Evolutionary conservation across 2,113 vertebrate genomes (phyloP).

Genomic region (Gnathonemus longibarbis): DNA sequence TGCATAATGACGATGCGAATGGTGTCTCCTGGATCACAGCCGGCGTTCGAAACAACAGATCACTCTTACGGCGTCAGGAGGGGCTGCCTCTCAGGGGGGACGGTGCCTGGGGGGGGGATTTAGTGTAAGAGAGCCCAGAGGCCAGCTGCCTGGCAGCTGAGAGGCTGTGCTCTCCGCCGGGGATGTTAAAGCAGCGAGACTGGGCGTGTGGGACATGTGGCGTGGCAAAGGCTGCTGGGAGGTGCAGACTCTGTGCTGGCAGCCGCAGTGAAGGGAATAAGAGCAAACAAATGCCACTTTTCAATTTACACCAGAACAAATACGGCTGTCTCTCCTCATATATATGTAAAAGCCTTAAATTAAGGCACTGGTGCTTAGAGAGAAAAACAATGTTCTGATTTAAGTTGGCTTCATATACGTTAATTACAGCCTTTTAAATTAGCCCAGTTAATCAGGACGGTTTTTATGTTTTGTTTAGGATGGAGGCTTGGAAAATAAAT

Average conservation of each 20-base stretch:
- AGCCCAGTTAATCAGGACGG: conserved; percentile 52
- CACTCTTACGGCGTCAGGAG: neutral
- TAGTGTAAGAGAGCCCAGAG: neutral
- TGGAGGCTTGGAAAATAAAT: conserved; percentile 29
- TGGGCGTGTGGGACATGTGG: neutral
- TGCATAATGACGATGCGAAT: neutral
- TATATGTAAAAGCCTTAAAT: neutral
- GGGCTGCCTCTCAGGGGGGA: neutral
- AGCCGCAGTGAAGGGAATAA: conserved; percentile 36
- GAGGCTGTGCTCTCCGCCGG: neutral
- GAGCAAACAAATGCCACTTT: conserved; percentile 30
- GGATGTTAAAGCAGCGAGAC: neutral
- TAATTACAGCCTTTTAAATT: conserved; percentile 10
- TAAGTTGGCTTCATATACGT: neutral
- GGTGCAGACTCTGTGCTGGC: conserved; percentile 19
- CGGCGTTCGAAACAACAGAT: neutral
- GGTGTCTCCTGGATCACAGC: neutral
- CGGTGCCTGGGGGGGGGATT: neutral
- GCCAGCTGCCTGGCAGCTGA: neutral
- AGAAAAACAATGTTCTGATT: neutral
- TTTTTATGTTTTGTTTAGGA: conserved; percentile 33
- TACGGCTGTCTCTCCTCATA: neutral
- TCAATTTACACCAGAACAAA: conserved; percentile 17
- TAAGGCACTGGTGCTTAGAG: neutral
- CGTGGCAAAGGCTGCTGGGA: neutral